Percentiles rank a stretch among this genome's conserved stretches.
Evolutionary conservation across 1,140 invertebrate genomes (phyloP).

Genomic region (Ostrea edulis): DNA sequence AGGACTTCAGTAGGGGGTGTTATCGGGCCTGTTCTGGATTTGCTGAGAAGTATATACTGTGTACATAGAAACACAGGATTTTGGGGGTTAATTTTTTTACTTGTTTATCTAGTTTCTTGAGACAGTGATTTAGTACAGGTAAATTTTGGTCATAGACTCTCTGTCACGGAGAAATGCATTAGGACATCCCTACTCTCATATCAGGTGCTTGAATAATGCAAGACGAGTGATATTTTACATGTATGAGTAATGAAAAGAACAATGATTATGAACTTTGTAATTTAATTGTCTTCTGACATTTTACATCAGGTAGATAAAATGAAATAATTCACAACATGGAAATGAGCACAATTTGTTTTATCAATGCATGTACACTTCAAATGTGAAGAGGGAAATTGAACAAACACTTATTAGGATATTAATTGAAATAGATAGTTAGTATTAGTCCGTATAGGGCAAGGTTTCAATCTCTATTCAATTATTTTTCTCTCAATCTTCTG

Average conservation of each 20-base stretch:
- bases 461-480: too few species aligned
- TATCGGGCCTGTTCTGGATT: not conserved
- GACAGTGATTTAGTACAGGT: constrained; percentile 19
- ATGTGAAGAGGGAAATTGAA: too few species aligned
- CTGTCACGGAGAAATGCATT: not conserved
- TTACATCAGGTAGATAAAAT: not conserved
- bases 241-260: not conserved
- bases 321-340: not conserved
- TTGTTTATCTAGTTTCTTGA: constrained; percentile 1
- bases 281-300: not conserved
- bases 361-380: too few species aligned
- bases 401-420: too few species aligned
- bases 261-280: not conserved
- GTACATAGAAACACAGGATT: constrained; percentile 24
- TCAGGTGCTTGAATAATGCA: not conserved
- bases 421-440: too few species aligned
- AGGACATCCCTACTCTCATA: not conserved
- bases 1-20: not conserved
- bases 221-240: not conserved
- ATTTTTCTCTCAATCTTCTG: too few species aligned
- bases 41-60: not conserved
- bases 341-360: not conserved
- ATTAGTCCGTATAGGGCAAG: too few species aligned
- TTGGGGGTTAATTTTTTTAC: not conserved
- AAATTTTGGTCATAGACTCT: not conserved